Percentiles rank a stretch among this genome's conserved stretches.
These are phyloP conservation scores for Ormyrus nitidulus DNA, from an alignment of 2,888 invertebrate species.

Conservation along the genomic window DNA sequence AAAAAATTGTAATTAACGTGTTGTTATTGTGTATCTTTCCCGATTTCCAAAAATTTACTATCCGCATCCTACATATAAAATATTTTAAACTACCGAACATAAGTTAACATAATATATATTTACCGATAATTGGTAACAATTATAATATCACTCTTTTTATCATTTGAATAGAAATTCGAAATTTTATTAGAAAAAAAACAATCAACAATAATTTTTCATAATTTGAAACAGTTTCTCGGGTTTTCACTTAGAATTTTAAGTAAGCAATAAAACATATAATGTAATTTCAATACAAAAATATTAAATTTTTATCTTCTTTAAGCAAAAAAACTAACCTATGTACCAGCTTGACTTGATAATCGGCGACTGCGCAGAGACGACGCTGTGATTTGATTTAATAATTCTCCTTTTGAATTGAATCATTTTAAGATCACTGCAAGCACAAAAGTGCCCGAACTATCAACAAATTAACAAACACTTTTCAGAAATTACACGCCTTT, in stretches of 20 bases:
- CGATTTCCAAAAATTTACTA: not conserved
- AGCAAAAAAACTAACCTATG: conserved; percentile 51
- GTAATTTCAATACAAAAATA: not conserved
- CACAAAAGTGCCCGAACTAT: no score
- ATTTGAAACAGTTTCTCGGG: not conserved
- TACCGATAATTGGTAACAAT: no score
- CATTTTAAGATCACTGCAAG: conserved; percentile 24
- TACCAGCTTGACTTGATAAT: conserved; percentile 48
- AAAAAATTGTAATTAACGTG: conserved; percentile 53
- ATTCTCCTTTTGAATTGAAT: conserved; percentile 36
- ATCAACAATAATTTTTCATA: not conserved
- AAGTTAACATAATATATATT: no score
- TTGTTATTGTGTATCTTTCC: not conserved
- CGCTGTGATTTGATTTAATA: conserved; percentile 31
- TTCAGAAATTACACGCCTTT: not conserved
- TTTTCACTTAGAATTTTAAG: not conserved
- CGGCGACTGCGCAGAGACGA: conserved; percentile 37
- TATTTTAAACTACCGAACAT: not conserved
- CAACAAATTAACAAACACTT: not conserved
- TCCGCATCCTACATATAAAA: not conserved
- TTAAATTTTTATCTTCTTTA: not conserved
- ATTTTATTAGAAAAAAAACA: not conserved
- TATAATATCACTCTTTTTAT: no score
- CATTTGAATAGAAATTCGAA: no score
- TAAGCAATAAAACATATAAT: not conserved